A percentile compares a stretch with the other conserved stretches of the same genome.
Conservation (phyloP, 2,113 vertebrate species). For the Actenoides lindsayi region DNA sequence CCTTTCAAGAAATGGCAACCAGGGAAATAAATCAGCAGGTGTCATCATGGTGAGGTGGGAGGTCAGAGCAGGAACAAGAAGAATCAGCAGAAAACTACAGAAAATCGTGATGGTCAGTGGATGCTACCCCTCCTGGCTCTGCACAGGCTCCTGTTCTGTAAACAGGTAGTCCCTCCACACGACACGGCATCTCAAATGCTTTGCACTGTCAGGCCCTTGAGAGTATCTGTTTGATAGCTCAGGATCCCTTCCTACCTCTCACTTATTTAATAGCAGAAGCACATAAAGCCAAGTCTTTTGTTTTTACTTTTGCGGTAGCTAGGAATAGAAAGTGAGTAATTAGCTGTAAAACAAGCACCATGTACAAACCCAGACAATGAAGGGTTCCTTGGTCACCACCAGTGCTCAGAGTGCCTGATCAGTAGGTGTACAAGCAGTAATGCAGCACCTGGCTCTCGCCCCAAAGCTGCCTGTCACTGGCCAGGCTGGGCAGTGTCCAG, state of each 20-base stretch:
- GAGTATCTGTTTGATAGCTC: not conserved
- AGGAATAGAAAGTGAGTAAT: not conserved
- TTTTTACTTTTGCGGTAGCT: not conserved
- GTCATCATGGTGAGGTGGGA: no score
- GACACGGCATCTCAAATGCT: not conserved
- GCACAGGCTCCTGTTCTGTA: not conserved
- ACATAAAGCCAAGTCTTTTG: not conserved
- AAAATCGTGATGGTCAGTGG: not conserved
- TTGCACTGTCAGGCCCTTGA: not conserved
- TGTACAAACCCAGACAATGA: not conserved
- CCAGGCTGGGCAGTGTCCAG: not conserved
- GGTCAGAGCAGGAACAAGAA: no score
- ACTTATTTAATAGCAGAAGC: not conserved
- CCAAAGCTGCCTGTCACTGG: not conserved
- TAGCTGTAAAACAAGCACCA: not conserved
- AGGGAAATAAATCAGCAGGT: not conserved
- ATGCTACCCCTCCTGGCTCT: not conserved
- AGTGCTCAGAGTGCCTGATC: fast-evolving
- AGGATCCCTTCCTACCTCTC: no score
- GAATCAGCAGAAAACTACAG: not conserved
- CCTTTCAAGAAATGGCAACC: not conserved
- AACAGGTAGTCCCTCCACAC: not conserved
- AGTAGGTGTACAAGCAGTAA: not conserved
- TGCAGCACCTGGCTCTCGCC: not conserved
- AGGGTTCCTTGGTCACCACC: not conserved